Evolutionary conservation across 2,113 vertebrate genomes (phyloP), one percentile per base, ranked within the genome.

Genomic region (Mormyrus iriodes): DNA sequence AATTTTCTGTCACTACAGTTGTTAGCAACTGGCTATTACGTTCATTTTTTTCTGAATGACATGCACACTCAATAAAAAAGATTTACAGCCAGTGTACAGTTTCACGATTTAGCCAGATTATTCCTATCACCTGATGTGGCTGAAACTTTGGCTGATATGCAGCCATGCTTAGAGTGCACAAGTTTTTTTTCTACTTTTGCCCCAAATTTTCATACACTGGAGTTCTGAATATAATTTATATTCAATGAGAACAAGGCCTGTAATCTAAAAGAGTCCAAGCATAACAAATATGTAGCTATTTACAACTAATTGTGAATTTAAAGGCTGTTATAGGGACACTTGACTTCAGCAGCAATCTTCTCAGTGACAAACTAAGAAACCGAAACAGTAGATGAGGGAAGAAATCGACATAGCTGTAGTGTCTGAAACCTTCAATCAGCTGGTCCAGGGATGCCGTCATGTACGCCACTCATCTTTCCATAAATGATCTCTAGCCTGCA

Each of bases 161-260:
- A 24, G 39, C 48, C 13, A 51, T 52, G 12, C 51, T 55, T 86
- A 27, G 48, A 24, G 13, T 86, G 49, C 35, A 48, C 21, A 48
- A 49, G n/a, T 86, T 53, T 51, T 6, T 90, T 92, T 91, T n/a
- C n/a, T 90, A 90, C 90, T 92, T 89, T 73, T 46, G 91, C 90
- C 90, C 88, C 19, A 61, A 42, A 39, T 91, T 91, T 89, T 86
- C 84, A 87, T 84, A 73, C 48, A 27, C 85, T 76, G 85, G 88
- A 90, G 92, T 91, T 93, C 82, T 92, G 92, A 90, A 88, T 89
- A 90, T 91, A 90, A 92, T 93, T 90, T 91, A 91, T 94, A 93
- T 93, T 92, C 91, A 92, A 88, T 90, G 89, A 87, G 89, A 88
- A 90, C 89, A 90, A 88, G 90, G 90, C 91, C 91, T 91, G 82